Evolutionary conservation across 2,888 invertebrate species (phyloP), one percentile per base, ranked within the genome.

Genomic region (Scaptomyza tumidula): DNA sequence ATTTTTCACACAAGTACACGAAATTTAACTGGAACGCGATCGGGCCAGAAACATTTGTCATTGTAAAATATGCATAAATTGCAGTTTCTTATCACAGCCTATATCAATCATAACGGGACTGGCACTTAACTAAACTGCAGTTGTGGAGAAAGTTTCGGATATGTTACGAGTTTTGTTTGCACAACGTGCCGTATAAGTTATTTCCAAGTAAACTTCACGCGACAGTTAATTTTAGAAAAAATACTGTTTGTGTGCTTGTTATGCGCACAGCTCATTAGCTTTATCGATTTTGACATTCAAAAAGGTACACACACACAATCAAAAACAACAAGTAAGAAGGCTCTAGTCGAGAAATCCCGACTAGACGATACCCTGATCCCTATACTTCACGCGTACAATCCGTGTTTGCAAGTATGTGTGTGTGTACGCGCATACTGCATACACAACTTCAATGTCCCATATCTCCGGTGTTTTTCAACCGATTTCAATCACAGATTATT

Each of bases 201-300:
- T 76, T 73, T 78, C 24, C 56, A 57, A 45, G 41, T 11, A 46
- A 56, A 41, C 41, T 62, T 58, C 49, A 27, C n/a, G 43, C 10
- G 55, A 44, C 49, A 67, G 67, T 61, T 76, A 73, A 73, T 63
- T 80, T 78, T 80, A 70, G 64, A 67, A 60, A 37, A 58, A 60
- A 68, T 57, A 37, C 10, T 57, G 67, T 61, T 57, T 71, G 35
- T 35, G 35, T 44, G 24, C 24, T 43, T 48, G 2, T 43, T 53
- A 55, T 35, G 59, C 62, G 68, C 60, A 73, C 65, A 80, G 88
- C 79, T 85, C 88, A 85, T 88, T 88, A 86, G 71, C 46, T 65
- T 57, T 76, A 85, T 85, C 87, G 84, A 85, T 85, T 85, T 63
- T 27, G 46, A 44, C 19, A 55, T 48, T 37, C 13, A 24, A 13